Conservation (phyloP, 2,888 invertebrate genomes). For the Conistra vaccinii region DNA sequence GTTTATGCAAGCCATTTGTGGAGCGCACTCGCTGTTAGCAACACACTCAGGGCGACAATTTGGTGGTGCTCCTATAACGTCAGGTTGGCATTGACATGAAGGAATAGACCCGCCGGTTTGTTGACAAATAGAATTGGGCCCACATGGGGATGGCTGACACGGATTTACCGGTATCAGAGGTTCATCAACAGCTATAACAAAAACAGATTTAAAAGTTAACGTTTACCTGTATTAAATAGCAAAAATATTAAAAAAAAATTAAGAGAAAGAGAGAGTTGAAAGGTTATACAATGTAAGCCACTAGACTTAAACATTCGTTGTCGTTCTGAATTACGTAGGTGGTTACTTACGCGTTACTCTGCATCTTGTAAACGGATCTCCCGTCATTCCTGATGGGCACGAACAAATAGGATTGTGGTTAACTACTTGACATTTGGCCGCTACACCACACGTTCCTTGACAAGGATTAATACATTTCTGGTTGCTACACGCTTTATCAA, state of each 20-base stretch:
- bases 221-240: neutral
- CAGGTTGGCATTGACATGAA: conserved; percentile 93
- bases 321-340: neutral
- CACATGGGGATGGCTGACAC: conserved; percentile 95
- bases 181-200: conserved; percentile 76
- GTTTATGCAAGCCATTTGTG: conserved; percentile 93
- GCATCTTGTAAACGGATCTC: conserved; percentile 93
- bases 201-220: conserved; percentile 15
- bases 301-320: too few relatives aligned
- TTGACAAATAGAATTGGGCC: conserved; percentile 93
- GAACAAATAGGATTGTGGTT: conserved; percentile 94
- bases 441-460: conserved; percentile 94
- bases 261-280: too few relatives aligned
- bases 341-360: conserved; percentile 87
- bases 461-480: conserved; percentile 94
- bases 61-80: conserved; percentile 93
- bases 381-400: conserved; percentile 92
- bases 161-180: conserved; percentile 87
- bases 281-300: too few relatives aligned
- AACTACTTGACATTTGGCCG: conserved; percentile 94
- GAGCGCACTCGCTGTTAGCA: conserved; percentile 93
- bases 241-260: neutral
- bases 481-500: conserved; percentile 93
- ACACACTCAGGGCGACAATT: conserved; percentile 94
- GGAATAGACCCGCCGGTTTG: conserved; percentile 90